Evolutionary conservation across 1,140 invertebrate species (phyloP), one percentile per base, ranked within the genome.

Genomic region (Mactra quadrangularis): DNA sequence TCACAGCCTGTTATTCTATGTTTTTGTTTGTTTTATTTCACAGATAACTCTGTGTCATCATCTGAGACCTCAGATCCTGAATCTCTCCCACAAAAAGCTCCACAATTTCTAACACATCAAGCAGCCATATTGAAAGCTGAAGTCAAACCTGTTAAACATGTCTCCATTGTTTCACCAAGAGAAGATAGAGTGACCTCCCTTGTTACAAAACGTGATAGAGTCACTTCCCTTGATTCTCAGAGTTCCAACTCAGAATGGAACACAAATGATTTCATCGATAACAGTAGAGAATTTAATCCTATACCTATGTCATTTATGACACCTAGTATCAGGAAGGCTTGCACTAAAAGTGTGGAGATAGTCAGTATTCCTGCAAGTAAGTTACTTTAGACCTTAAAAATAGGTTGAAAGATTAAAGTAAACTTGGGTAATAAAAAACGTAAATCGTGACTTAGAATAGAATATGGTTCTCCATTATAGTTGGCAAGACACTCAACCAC

Each of bases 341-440:
- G 66, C 62, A 19, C 38, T 6, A 72, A 60, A 25, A 41, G 55
- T 50, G 68, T 82, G 3, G 78, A 82, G 33, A 41, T 82, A 15
- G 66, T 82, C 55, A 59, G 35, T 41, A 72, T 82, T 25, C 78
- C 78, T 17, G 60, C 27, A 72, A 27, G 78, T 82, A 72, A 50
- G 41, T n/a, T 15, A 17, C n/a, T 38, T 31, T 33, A 62, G n/a
- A n/a, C n/a, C n/a, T n/a, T n/a, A n/a, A n/a, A n/a, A n/a, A n/a
- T n/a, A n/a, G n/a, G n/a, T n/a, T n/a, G n/a, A n/a, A n/a, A n/a
- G n/a, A n/a, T n/a, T n/a, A n/a, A n/a, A n/a, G n/a, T n/a, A n/a
- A n/a, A n/a, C n/a, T n/a, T n/a, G n/a, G n/a, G n/a, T n/a, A n/a
- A n/a, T n/a, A n/a, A n/a, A n/a, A n/a, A n/a, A n/a, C n/a, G n/a